phyloP scores from a whole-genome alignment of 2,797 vertebrate genomes.

The Brotula barbata region DNA sequence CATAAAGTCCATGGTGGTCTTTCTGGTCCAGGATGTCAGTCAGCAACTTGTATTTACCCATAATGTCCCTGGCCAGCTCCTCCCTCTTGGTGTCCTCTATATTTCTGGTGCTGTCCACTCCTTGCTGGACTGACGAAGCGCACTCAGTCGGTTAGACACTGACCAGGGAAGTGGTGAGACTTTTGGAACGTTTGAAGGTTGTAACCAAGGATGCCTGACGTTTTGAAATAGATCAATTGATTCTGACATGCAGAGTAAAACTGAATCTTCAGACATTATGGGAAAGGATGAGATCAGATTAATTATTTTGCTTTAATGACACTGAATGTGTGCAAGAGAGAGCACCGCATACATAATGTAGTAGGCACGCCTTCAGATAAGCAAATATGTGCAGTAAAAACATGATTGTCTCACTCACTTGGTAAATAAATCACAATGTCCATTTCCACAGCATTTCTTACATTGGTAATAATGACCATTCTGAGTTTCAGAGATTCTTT shows the following conservation, averaged over 20 bases:
- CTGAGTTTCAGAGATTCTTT: too few species aligned
- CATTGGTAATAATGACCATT: background rate
- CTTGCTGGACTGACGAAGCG: background rate
- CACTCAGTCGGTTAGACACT: constrained; percentile 74
- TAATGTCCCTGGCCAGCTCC: constrained; percentile 90
- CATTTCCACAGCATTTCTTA: too few species aligned
- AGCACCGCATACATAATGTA: constrained; percentile 23
- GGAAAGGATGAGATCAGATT: background rate
- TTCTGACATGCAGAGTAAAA: background rate
- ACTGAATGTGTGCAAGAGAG: background rate
- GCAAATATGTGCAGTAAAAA: background rate
- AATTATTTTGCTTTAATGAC: constrained; percentile 54
- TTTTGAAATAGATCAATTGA: background rate
- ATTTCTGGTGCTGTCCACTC: background rate
- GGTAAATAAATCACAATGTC: too few species aligned
- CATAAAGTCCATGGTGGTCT: constrained; percentile 98
- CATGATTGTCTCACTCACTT: constrained; percentile 4
- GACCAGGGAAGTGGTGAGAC: constrained; percentile 77
- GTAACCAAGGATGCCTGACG: too few species aligned
- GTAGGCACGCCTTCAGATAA: constrained; percentile 44
- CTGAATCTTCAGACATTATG: too few species aligned
- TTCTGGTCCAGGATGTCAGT: constrained; percentile 94
- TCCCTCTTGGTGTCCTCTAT: constrained; percentile 86
- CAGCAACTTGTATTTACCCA: constrained; percentile 91
- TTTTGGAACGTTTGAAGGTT: background rate